These are phyloP conservation scores for Pelodiscus sinensis DNA, from an alignment of 2,113 vertebrate genomes.

Conservation along the genomic window DNA sequence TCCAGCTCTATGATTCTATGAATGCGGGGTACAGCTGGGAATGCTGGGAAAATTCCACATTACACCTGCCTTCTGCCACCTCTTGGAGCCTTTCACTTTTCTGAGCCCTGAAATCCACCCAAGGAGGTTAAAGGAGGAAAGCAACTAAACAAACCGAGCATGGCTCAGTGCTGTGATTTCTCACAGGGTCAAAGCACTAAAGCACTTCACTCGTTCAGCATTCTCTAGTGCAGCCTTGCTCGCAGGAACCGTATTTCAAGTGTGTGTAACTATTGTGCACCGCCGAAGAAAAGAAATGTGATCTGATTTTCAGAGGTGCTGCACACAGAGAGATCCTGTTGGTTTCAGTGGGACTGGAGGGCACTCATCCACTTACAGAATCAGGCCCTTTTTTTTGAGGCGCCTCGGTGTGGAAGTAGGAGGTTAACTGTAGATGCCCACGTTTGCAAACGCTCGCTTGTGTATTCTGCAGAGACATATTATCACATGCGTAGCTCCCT, in stretches of 20 bases:
- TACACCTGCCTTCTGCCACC: neutral
- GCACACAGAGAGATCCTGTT: neutral
- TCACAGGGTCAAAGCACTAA: neutral
- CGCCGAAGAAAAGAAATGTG: accelerated
- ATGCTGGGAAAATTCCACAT: neutral
- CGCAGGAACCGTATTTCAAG: accelerated
- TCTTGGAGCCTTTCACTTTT: neutral
- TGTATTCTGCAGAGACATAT: no score
- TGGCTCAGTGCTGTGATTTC: neutral
- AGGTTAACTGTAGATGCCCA: neutral
- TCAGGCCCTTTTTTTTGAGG: accelerated
- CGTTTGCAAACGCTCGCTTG: accelerated
- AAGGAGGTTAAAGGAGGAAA: neutral
- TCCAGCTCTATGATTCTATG: no score
- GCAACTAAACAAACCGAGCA: neutral
- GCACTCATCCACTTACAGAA: accelerated
- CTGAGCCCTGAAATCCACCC: neutral
- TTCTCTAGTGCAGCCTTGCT: neutral
- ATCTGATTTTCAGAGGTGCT: neutral
- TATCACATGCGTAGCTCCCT: neutral
- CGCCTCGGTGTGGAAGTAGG: neutral
- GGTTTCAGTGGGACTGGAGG: accelerated
- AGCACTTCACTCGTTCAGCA: accelerated
- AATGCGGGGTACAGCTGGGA: neutral
- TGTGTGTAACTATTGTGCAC: accelerated